phyloP scores from a whole-genome alignment of 2,888 invertebrate genomes.

The Ceratothoa steindachneri region DNA sequence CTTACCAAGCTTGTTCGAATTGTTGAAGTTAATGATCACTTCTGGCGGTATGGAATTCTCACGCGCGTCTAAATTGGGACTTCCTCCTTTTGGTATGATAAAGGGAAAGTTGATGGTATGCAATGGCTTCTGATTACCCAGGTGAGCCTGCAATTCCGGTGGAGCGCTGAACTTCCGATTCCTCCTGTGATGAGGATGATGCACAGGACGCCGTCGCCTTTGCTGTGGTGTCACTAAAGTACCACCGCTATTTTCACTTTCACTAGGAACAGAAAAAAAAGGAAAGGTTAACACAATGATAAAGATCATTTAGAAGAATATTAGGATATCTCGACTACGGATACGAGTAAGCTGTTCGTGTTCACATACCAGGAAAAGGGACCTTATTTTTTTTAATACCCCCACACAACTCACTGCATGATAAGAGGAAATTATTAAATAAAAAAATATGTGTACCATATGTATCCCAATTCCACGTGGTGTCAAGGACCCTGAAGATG shows the following conservation, averaged over 20 bases:
- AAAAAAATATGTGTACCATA: no score
- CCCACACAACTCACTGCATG: no score
- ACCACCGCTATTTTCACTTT: constrained; percentile 46
- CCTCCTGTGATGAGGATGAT: constrained; percentile 38
- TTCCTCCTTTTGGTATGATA: constrained; percentile 25
- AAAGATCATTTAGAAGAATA: neutral
- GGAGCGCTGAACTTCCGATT: constrained; percentile 47
- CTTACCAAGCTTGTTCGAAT: constrained; percentile 32
- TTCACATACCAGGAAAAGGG: no score
- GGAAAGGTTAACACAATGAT: neutral
- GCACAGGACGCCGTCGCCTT: constrained; percentile 29
- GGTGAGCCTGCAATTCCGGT: constrained; percentile 45
- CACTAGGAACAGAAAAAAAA: constrained; percentile 24
- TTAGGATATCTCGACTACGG: no score
- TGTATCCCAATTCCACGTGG: no score
- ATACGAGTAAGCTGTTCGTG: no score
- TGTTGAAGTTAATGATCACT: constrained; percentile 28
- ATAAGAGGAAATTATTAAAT: no score
- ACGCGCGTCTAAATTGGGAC: constrained; percentile 37
- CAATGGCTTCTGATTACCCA: constrained; percentile 23
- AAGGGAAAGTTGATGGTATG: constrained; percentile 10
- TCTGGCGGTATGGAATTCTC: constrained; percentile 18
- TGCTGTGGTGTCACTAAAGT: constrained; percentile 31
- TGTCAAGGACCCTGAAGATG: no score
- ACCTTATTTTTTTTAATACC: no score